Base-by-base conservation (phyloP, 92 coral and sea anemone species). In the Plumapathes pennacea region DNA sequence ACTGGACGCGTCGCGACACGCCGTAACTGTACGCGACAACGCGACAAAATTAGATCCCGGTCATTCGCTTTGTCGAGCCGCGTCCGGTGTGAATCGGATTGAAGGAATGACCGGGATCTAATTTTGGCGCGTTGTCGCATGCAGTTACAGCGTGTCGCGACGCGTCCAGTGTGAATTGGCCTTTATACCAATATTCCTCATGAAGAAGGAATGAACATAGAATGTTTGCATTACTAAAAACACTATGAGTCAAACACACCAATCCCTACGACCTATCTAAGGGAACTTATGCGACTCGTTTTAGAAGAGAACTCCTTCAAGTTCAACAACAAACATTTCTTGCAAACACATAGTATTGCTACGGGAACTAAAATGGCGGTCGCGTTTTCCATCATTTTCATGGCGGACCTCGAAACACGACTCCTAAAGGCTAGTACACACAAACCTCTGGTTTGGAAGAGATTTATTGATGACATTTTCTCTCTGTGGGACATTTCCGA, bases 301-400 rank as follows among this genome's bases (percentile, higher is more conserved):
- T 20, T 47, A 47, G 13, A 47, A 25, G 58, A 51, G 19, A 28
- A 51, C n/a, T 28, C 58, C 28, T 51, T 51, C 58, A 37, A 51
- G 32, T 51, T 51, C 38, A 51, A 51, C 14, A 39, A 39, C 29
- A 26, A 38, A 58, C 25, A 38, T 24, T 58, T 38, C 17, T 24
- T 58, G 30, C 65, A 58, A 58, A 38, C 48, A 19, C 33, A 10
- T 21, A 50, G 65, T 58, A 37, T 36, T 21, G 65, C 65, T 19
- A 58, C 26, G 65, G 65, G 65, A 38, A 40, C 51, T 17, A 40
- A 58, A 40, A 58, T 58, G 51, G 51, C 65, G 24, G 52, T 40
- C 13, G 51, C 65, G 11, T 58, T 58, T 42, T 48, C 65, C 20
- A 58, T 38, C 65, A 40, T 58, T 21, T 39, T 58, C 65, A 58